Evolutionary conservation across 2,797 vertebrate genomes (phyloP).

Genomic region (Acanthurus lineatus): DNA sequence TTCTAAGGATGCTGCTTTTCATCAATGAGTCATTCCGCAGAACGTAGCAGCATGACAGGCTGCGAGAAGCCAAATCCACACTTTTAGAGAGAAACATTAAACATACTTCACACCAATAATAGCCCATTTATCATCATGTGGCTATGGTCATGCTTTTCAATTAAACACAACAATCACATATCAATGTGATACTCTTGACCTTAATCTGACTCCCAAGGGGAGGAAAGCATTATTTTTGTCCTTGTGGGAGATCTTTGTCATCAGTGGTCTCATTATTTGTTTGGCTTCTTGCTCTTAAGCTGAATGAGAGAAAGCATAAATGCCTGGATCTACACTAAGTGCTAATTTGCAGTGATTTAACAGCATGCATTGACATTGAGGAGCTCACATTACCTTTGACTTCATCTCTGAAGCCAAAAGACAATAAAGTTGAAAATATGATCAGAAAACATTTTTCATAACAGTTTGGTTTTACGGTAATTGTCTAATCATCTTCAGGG

Average conservation of each 20-base stretch:
- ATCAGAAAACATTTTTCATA: too few relatives aligned
- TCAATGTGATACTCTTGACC: background rate
- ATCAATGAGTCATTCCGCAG: constrained; percentile 34
- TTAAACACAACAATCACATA: constrained; percentile 11
- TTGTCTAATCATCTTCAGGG: too few relatives aligned
- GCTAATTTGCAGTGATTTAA: too few relatives aligned
- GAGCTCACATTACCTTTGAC: too few relatives aligned
- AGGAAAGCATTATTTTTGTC: background rate
- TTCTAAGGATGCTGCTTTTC: constrained; percentile 25
- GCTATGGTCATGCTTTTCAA: background rate
- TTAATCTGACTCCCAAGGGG: background rate
- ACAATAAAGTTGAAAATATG: too few relatives aligned
- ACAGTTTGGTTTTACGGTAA: too few relatives aligned
- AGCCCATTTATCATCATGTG: constrained; percentile 4
- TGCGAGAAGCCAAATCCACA: background rate
- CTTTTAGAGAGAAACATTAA: background rate
- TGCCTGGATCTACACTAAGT: too few relatives aligned
- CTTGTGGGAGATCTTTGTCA: constrained; percentile 2
- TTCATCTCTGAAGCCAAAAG: too few relatives aligned
- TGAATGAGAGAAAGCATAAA: too few relatives aligned
- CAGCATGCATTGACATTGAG: too few relatives aligned
- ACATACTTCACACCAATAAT: background rate
- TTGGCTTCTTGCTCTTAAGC: too few relatives aligned
- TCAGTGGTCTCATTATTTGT: background rate
- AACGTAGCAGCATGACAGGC: constrained; percentile 14